Conservation (phyloP, 1,140 invertebrate species). For the Gryllus bimaculatus region DNA sequence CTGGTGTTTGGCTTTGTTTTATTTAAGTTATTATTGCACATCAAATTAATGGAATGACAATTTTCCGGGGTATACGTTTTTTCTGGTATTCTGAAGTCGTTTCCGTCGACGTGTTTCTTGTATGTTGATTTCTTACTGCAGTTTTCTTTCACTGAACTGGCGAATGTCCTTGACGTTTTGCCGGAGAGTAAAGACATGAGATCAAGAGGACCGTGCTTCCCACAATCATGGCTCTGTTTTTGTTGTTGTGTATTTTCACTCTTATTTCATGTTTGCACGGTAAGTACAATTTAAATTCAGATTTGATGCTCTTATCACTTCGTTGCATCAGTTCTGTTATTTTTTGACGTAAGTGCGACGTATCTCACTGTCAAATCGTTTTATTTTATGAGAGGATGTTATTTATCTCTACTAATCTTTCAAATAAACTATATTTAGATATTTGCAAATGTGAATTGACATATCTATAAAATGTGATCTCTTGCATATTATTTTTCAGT, state of each 20-base stretch:
- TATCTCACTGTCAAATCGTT: no score
- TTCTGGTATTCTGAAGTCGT: no score
- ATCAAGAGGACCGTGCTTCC: not conserved
- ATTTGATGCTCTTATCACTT: not conserved
- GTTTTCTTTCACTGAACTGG: no score
- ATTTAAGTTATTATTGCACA: no score
- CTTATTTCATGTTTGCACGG: not conserved
- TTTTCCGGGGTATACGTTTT: no score
- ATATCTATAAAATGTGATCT: not conserved
- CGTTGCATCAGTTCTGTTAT: not conserved
- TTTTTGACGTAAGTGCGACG: not conserved
- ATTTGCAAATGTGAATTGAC: not conserved
- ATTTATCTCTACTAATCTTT: not conserved
- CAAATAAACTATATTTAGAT: not conserved
- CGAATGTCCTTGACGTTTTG: no score
- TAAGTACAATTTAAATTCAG: not conserved
- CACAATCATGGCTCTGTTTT: not conserved
- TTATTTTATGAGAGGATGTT: not conserved
- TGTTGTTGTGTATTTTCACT: slow-evolving; percentile 1
- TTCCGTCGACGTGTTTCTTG: no score
- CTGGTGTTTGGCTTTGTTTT: no score
- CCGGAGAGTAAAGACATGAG: not conserved
- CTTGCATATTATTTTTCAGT: not conserved
- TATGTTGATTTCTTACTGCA: no score
- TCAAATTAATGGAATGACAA: no score